phyloP scores from a whole-genome alignment of 2,888 invertebrate genomes.

The Lasioglossum vierecki region DNA sequence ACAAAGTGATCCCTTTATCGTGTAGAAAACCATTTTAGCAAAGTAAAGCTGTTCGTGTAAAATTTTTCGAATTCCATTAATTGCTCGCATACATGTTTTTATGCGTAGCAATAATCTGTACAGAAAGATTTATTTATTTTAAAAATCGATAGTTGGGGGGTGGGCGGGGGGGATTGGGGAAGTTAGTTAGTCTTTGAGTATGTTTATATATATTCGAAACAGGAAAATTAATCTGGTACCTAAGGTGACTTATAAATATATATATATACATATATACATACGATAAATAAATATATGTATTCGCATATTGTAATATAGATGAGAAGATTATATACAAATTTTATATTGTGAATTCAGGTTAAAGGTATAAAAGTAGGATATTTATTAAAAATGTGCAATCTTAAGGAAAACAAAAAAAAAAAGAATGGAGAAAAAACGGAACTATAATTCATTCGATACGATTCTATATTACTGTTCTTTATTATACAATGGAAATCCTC shows the following conservation, averaged over 20 bases:
- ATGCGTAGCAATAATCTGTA: constrained; percentile 31
- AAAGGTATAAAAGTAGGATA: constrained; percentile 24
- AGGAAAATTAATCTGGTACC: constrained; percentile 58
- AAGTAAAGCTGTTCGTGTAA: not conserved
- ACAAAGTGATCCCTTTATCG: constrained; percentile 9
- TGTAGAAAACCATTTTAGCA: not conserved
- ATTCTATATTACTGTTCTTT: constrained; percentile 1
- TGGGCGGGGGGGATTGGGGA: constrained; percentile 2
- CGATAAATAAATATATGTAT: constrained; percentile 65
- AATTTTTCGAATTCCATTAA: constrained; percentile 26
- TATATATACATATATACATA: constrained; percentile 23
- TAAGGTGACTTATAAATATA: constrained; percentile 54
- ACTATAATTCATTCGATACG: constrained; percentile 15
- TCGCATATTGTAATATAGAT: constrained; percentile 71
- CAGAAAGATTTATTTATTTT: constrained; percentile 51
- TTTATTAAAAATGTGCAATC: constrained; percentile 25
- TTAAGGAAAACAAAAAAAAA: constrained; percentile 23
- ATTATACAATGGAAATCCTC: constrained; percentile 5
- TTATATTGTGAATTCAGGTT: constrained; percentile 55
- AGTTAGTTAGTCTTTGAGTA: constrained; percentile 41
- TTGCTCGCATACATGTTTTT: constrained; percentile 19
- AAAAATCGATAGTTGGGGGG: not conserved
- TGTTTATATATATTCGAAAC: constrained; percentile 52
- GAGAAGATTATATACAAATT: constrained; percentile 55
- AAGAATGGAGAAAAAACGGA: not conserved